Base-by-base conservation (phyloP, 1,140 invertebrate species). In the Apis laboriosa region DNA sequence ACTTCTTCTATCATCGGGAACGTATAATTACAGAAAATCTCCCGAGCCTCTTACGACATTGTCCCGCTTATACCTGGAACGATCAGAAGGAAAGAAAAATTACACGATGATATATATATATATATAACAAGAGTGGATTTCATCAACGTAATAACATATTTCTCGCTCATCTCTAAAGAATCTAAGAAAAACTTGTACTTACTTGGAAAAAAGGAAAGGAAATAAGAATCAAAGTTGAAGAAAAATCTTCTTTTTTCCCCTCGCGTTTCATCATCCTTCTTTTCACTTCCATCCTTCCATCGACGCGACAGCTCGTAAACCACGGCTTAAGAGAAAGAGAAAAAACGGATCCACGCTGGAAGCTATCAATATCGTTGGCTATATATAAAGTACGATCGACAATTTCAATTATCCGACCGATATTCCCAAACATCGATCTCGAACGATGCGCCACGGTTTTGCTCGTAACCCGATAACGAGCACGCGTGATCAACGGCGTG, bases 391-490 rank as follows among this genome's bases (percentile, higher is more conserved):
- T 24, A 49, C 13, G 61, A 49, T 34, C 53, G n/a, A 28, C 28
- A 73, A 43, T 43, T 80, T 73, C 77, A 73, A 73, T 80, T 80
- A 73, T 43, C 34, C 34, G 19, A 43, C 5, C 58, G 55, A 64
- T 19, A 72, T 55, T 53, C 68, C 19, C 43, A 71, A 79, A 70
- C 53, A 24, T 60, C 34, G 72, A 74, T 43, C 56, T 56, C n/a
- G 71, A 17, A 56, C 3, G 24, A 17, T 21, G 11, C 17, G 13
- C 19, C 12, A 7, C 53, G 19, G 13, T 53, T 67, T 17, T 63
- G 63, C n/a, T 67, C 34, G 80, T 70, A 82, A 82, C 64, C 55
- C 61, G 80, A 77, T 82, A 82, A 82, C 73, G 49, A 55, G 73
- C 55, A 53, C 76, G 76, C 79, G 58, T 63, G 79, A 51, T 51